Evolutionary conservation across 2,797 vertebrate species (phyloP), one percentile per base, ranked within the genome.

Genomic region (Coccyzus lansbergi): DNA sequence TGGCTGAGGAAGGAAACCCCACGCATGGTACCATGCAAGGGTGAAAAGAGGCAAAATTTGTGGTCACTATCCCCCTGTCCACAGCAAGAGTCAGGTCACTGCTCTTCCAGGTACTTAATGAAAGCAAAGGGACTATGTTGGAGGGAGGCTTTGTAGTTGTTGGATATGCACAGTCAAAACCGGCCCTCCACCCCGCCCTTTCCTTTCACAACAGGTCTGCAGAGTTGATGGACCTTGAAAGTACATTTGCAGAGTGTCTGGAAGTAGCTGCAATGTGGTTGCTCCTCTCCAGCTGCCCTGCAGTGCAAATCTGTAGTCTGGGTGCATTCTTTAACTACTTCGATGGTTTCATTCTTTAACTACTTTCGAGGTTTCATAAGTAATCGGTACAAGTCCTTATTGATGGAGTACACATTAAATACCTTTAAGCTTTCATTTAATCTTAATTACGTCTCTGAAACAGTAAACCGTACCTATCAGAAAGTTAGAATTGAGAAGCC

Each of bases 211-310:
- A 64, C 55, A 83, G 40, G 29, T 59, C 36, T 76, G 70, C 40
- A 44, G 74, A 68, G 34, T 56, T 88, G 80, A 21, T 91, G 85
- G 83, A 76, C 80, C 80, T 88, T 86, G 91, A 86, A 83, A 74
- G 46, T 75, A 55, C 70, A 56, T 62, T 33, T 38, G 6, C 52
- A 58, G 87, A 82, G 69, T 42, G 78, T n/a, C 40, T 15, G 16
- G 82, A 55, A 65, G 52, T 25, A 81, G 80, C 84, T 79, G 67
- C 60, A 33, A 14, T 38, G 34, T 0, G 0, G 28, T 42, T 60
- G 46, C 62, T 40, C 19, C 77, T 84, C 48, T 77, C 56, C 83
- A 90, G 80, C 59, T 38, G 67, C 42, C 78, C 15, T 56, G 78
- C 36, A 12, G 64, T 52, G 72, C 29, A 77, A 31, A 59, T 89